Evolutionary conservation across 2,113 vertebrate species (phyloP).

Genomic region (Sceloporus undulatus): DNA sequence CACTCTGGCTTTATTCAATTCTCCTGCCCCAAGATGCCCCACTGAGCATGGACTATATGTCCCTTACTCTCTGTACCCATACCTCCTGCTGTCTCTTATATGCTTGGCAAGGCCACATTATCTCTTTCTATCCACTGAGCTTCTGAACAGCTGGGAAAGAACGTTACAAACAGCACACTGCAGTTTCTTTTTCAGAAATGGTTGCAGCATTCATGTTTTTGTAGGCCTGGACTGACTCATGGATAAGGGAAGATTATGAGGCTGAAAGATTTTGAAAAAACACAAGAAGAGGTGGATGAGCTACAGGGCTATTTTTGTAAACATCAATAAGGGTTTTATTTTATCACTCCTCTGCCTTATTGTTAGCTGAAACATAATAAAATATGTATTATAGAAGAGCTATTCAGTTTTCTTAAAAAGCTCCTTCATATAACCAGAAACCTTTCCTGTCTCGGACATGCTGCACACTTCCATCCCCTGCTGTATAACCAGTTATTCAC

Average conservation of each 20-base stretch:
- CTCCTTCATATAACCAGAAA: not conserved
- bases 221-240: not conserved
- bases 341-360: fast-evolving
- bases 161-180: not conserved
- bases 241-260: not conserved
- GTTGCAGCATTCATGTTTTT: not conserved
- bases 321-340: slow-evolving; percentile 14
- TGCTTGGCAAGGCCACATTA: not conserved
- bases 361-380: not conserved
- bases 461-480: not conserved
- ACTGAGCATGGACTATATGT: fast-evolving
- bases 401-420: not conserved
- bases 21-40: not conserved
- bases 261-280: not conserved
- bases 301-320: slow-evolving; percentile 1
- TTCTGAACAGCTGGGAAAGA: not conserved
- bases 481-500: not conserved
- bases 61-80: not conserved
- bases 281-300: not conserved
- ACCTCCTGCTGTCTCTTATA: fast-evolving
- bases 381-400: not conserved
- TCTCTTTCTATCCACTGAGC: not conserved
- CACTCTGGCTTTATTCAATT: not conserved
- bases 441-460: not conserved
- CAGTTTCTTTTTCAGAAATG: not conserved